Percentiles rank a stretch among this genome's conserved stretches.
phyloP scores from a whole-genome alignment of 1,140 invertebrate species.

The Drosophila miranda region DNA sequence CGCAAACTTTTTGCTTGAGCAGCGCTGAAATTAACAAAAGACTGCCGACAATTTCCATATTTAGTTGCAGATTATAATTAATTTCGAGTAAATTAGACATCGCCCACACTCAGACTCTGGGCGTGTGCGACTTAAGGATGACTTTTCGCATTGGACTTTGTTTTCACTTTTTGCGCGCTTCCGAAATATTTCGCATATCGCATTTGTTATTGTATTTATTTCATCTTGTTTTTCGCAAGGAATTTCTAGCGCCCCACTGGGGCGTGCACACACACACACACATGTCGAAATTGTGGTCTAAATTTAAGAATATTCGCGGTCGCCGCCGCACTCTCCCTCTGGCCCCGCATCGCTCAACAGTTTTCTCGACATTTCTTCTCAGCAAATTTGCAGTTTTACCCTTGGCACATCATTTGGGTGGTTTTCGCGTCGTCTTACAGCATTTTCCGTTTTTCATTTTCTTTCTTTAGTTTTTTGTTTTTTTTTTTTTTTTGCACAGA shows the following conservation, averaged over 20 bases:
- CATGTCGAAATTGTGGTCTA: constrained; percentile 34
- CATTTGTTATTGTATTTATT: no score
- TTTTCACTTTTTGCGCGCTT: constrained; percentile 60
- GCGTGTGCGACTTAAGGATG: no score
- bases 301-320: constrained; percentile 72
- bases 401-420: constrained; percentile 15
- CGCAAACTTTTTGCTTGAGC: neutral
- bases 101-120: constrained; percentile 46
- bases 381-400: constrained; percentile 13
- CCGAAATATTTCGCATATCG: constrained; percentile 1
- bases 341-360: constrained; percentile 32
- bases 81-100: constrained; percentile 41
- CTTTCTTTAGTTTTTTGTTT: constrained; percentile 22
- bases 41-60: constrained; percentile 23
- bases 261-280: neutral
- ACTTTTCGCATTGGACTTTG: constrained; percentile 23
- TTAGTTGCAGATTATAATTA: constrained; percentile 34
- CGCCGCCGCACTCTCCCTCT: constrained; percentile 7
- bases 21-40: constrained; percentile 47
- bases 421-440: constrained; percentile 27
- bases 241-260: no score
- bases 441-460: constrained; percentile 34
- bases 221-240: no score
- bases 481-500: constrained; percentile 11
- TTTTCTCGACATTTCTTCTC: constrained; percentile 46